Conservation (phyloP, 2,888 invertebrate species). For the Drosophila neonasuta region DNA sequence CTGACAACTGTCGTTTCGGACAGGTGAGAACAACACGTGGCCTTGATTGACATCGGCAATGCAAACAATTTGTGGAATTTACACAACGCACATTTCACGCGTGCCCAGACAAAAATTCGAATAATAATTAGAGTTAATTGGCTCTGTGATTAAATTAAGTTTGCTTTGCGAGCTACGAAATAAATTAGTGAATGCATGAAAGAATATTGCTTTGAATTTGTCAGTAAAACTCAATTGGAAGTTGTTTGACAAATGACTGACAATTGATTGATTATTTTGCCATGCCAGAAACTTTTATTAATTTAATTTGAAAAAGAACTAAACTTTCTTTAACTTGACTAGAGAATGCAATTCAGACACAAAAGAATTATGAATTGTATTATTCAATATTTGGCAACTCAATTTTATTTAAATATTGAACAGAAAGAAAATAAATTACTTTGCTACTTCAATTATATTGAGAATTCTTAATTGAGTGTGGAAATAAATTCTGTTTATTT, state of each 20-base stretch:
- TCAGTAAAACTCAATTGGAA: neutral
- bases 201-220: too few relatives aligned
- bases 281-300: too few relatives aligned
- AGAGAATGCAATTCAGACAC: too few relatives aligned
- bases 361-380: too few relatives aligned
- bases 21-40: conserved; percentile 21
- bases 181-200: neutral
- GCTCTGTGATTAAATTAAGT: conserved; percentile 1
- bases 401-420: neutral
- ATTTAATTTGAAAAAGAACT: neutral
- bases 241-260: neutral
- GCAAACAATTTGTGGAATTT: conserved; percentile 12
- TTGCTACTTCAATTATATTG: neutral
- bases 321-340: neutral
- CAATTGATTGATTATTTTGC: conserved; percentile 10
- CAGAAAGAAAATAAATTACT: neutral
- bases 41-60: conserved; percentile 30
- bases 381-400: too few relatives aligned
- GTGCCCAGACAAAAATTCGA: neutral
- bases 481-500: too few relatives aligned
- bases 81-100: conserved; percentile 4
- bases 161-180: too few relatives aligned
- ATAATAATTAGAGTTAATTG: conserved; percentile 18
- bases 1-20: conserved; percentile 20
- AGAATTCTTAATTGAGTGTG: too few relatives aligned